Evolutionary conservation across 2,888 invertebrate genomes (phyloP).

Genomic region (Leptarthrus brevirostris): DNA sequence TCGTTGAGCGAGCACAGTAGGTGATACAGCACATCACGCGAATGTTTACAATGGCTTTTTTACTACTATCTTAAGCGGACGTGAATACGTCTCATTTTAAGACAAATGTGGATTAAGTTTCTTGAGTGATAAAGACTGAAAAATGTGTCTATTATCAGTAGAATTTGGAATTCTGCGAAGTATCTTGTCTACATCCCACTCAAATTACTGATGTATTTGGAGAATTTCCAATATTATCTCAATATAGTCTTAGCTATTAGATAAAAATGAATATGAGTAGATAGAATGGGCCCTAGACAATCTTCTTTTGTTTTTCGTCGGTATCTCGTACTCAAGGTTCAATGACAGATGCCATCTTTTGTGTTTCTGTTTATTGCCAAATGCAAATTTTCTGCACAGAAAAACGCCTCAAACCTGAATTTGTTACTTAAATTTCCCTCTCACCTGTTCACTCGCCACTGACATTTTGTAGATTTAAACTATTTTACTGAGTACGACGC

Average conservation of each 20-base stretch:
- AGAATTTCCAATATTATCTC: background rate
- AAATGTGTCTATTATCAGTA: background rate
- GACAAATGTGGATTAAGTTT: background rate
- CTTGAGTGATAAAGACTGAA: background rate
- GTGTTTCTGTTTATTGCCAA: slow-evolving; percentile 41
- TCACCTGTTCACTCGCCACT: slow-evolving; percentile 43
- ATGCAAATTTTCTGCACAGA: slow-evolving; percentile 30
- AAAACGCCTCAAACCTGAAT: too few relatives aligned
- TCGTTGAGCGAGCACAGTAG: background rate
- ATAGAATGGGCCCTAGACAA: background rate
- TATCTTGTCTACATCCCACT: background rate
- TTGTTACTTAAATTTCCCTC: too few relatives aligned
- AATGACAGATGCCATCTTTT: slow-evolving; percentile 50
- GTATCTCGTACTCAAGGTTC: slow-evolving; percentile 10
- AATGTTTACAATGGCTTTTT: too few relatives aligned
- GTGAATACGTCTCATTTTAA: background rate
- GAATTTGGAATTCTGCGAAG: background rate
- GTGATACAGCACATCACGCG: too few relatives aligned
- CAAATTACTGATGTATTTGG: background rate
- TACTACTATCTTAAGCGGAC: background rate
- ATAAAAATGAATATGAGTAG: too few relatives aligned
- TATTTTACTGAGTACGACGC: slow-evolving; percentile 32
- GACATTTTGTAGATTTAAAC: slow-evolving; percentile 25
- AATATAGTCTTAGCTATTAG: background rate
- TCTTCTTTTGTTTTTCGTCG: slow-evolving; percentile 5